These are phyloP conservation scores for Diabrotica balteata DNA, from an alignment of 2,888 invertebrate genomes.

Conservation along the genomic window DNA sequence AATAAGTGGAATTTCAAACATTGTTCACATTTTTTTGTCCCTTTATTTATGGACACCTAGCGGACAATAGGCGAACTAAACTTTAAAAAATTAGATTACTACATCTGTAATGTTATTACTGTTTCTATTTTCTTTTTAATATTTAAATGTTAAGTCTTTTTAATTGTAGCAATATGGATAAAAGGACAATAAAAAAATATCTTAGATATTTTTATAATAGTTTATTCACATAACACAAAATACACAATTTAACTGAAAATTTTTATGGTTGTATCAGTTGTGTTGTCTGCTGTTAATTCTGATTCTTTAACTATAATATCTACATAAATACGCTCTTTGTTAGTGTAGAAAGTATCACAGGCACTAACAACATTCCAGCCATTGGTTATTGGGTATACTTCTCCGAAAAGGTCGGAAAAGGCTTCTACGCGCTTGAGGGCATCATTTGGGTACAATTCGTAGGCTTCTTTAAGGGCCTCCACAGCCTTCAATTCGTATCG, in stretches of 20 bases:
- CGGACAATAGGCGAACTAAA: no score
- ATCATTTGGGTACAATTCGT: slow-evolving; percentile 5
- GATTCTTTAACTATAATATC: slow-evolving; percentile 3
- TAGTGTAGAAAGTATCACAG: slow-evolving; percentile 7
- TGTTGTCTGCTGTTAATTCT: neutral
- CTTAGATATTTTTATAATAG: no score
- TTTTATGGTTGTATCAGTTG: neutral
- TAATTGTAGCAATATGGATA: no score
- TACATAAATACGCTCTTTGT: slow-evolving; percentile 1
- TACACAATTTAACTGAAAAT: neutral
- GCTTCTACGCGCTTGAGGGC: neutral
- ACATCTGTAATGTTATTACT: no score
- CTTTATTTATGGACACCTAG: no score
- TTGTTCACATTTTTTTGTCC: no score
- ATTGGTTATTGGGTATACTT: neutral
- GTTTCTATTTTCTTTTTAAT: no score
- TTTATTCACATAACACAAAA: no score
- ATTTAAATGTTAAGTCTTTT: no score
- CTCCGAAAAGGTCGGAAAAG: slow-evolving; percentile 4
- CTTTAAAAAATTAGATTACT: no score
- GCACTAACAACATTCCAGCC: slow-evolving; percentile 22
- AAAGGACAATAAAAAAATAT: no score
- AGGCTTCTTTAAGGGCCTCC: slow-evolving; percentile 11
- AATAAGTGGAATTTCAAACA: no score
- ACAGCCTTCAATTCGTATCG: slow-evolving; percentile 10